A percentile compares a stretch with the other conserved stretches of the same genome.
Evolutionary conservation across 2,797 vertebrate genomes (phyloP).

Genomic region (Halcyon smyrnensis): DNA sequence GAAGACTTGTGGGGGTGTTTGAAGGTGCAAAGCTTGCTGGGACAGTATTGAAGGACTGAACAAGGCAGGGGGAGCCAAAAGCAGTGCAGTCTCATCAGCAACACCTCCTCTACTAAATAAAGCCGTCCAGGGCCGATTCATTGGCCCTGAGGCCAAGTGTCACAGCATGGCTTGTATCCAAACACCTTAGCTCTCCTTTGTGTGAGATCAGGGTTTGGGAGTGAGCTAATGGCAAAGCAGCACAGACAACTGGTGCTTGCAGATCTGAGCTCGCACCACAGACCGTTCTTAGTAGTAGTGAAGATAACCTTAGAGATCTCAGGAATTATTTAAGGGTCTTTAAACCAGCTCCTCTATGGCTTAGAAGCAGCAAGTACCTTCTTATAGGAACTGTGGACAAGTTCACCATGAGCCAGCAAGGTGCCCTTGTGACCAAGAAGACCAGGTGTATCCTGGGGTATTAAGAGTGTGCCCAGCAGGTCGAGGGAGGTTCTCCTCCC

Average conservation of each 20-base stretch:
- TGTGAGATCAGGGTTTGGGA: neutral
- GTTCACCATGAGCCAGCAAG: neutral
- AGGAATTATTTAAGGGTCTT: neutral
- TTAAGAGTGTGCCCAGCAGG: neutral
- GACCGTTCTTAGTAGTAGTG: neutral
- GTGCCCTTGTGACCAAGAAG: neutral
- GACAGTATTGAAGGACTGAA: neutral
- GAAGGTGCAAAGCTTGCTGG: constrained; percentile 11
- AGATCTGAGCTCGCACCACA: neutral
- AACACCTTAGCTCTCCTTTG: neutral
- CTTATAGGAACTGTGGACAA: neutral
- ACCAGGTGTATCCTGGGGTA: neutral
- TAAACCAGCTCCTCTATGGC: neutral
- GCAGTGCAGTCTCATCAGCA: neutral
- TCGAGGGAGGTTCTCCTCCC: neutral
- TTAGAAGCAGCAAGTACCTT: neutral
- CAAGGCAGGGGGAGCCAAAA: constrained; percentile 16
- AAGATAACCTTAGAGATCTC: neutral
- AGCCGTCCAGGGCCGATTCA: accelerated
- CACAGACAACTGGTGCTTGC: neutral
- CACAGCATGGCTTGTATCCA: constrained; percentile 29
- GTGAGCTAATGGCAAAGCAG: neutral
- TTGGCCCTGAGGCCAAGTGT: neutral
- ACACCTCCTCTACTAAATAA: constrained; percentile 34
- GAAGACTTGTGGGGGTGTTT: constrained; percentile 14